Evolutionary conservation across 2,888 invertebrate species (phyloP).

Genomic region (Lacanobia oleracea): DNA sequence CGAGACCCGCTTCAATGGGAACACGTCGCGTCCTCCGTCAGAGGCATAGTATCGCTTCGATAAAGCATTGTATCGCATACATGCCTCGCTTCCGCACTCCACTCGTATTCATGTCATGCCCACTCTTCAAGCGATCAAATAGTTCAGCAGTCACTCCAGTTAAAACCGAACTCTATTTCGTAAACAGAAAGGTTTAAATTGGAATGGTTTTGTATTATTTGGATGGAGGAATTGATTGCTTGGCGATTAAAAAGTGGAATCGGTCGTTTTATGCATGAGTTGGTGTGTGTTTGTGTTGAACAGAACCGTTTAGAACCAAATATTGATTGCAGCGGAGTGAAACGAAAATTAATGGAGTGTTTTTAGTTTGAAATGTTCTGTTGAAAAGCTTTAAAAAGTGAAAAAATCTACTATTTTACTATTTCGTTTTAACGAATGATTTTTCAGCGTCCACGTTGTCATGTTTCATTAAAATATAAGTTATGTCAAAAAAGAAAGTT

Average conservation of each 20-base stretch:
- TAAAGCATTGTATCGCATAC: constrained; percentile 31
- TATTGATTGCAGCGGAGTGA: constrained; percentile 25
- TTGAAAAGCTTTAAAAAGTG: no score
- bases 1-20: not conserved
- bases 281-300: constrained; percentile 4
- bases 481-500: no score
- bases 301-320: constrained; percentile 25
- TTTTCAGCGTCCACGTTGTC: no score
- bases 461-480: no score
- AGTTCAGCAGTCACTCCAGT: not conserved
- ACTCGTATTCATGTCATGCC: constrained; percentile 47
- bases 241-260: constrained; percentile 52
- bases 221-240: constrained; percentile 43
- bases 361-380: not conserved
- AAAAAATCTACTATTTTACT: no score
- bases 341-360: not conserved
- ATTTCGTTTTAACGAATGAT: no score
- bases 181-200: not conserved
- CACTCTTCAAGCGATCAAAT: constrained; percentile 47
- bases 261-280: constrained; percentile 23
- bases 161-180: constrained; percentile 4
- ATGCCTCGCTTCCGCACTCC: constrained; percentile 24
- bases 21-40: not conserved
- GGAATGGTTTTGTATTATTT: constrained; percentile 8
- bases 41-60: constrained; percentile 8